Evolutionary conservation across 1,140 invertebrate species (phyloP), one percentile per base, ranked within the genome.

Genomic region (Zaprionus tsacasi): DNA sequence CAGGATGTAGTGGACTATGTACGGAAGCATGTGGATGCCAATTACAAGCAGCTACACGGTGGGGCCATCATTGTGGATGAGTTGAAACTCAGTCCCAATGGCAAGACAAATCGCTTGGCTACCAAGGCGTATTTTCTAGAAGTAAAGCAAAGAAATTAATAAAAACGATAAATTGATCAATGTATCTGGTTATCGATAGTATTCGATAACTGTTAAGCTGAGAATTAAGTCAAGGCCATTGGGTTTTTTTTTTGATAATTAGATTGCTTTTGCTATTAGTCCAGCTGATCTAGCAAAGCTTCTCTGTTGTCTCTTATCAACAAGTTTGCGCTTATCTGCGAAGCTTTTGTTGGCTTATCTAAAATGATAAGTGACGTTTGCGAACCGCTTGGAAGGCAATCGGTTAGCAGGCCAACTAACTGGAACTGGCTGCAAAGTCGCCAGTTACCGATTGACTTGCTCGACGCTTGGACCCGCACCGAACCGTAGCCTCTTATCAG

Each of bases 31-130:
- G 58, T 65, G 1, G 56, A 54, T n/a, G 65, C 81, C 40, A 79
- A 76, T 17, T 82, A 90, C 17, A 92, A 93, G 50, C 78, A 85
- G 12, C 68, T 94, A 0, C 50, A 91, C 30, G 93, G 89, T 10
- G 93, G 93, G 10, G 92, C 93, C 15, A 76, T 91, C 25, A 93
- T 93, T 61, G 70, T 93, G n/a, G 83, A 94, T 4, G 67, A 82
- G 21, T 92, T 95, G 55, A 36, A 45, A 15, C 76, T 69, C 5
- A 79, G 70, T 35, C 54, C 86, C 27, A 89, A 89, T 66, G 85
- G 86, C 0, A 89, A 89, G 36, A 85, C 86, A 2, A 89, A 89
- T 59, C 70, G 86, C 4, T 59, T 70, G 30, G 78, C 75, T 4
- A 89, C 56, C 21, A 89, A 90, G 33, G 81, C 81, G 0, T 70